These are phyloP conservation scores for Myotis davidii DNA, from an alignment of 2,113 vertebrate genomes.

Conservation along the genomic window DNA sequence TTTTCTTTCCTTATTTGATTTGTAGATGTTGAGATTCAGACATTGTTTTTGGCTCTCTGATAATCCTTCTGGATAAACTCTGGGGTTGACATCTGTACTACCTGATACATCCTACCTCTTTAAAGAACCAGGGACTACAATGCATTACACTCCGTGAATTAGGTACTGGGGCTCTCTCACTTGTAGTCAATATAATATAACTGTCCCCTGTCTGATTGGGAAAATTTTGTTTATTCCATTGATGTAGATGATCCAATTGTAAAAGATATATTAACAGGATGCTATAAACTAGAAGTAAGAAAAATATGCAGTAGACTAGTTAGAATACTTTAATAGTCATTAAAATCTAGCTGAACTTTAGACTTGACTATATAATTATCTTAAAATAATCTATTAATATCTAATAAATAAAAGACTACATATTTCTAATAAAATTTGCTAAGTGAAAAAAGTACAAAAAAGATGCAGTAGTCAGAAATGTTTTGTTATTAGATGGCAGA, in stretches of 20 bases:
- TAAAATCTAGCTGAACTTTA: neutral
- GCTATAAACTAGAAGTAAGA: neutral
- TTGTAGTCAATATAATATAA: neutral
- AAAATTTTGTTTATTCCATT: neutral
- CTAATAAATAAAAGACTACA: neutral
- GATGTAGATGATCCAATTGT: neutral
- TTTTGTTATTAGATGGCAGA: neutral
- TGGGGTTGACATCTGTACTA: neutral
- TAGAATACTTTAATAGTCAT: neutral
- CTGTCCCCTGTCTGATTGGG: neutral
- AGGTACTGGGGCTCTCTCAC: neutral
- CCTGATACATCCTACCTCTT: neutral
- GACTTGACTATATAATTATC: neutral
- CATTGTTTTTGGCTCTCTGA: neutral
- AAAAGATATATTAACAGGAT: neutral
- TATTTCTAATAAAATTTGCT: neutral
- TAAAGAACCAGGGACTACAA: neutral
- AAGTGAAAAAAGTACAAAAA: neutral
- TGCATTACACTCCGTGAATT: neutral
- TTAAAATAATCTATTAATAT: neutral
- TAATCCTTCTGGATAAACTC: neutral
- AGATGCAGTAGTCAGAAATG: neutral
- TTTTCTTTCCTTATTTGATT: conserved; percentile 25
- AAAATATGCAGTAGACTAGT: neutral
- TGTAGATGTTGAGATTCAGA: neutral